Conservation (phyloP, 1,140 invertebrate species). For the Prorops nasuta region DNA sequence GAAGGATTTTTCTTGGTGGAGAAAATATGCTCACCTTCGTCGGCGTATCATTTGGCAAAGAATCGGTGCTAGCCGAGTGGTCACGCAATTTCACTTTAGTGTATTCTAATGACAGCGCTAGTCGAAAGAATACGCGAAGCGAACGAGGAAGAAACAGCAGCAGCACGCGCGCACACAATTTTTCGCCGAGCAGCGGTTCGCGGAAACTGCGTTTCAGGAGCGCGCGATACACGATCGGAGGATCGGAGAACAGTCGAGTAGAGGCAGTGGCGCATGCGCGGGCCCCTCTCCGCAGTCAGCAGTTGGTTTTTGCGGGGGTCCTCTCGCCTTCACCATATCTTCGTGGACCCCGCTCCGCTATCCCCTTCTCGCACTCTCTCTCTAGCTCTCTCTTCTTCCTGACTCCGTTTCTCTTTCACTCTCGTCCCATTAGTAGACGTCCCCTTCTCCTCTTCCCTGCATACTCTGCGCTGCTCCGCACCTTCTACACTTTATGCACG, state of each 20-base stretch:
- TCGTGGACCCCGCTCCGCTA: neutral
- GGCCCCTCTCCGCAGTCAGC: constrained; percentile 10
- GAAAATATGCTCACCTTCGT: neutral
- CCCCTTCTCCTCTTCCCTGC: too few species aligned
- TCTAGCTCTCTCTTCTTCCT: too few species aligned
- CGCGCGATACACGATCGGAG: constrained; percentile 34
- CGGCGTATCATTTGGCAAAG: neutral
- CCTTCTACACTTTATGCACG: too few species aligned
- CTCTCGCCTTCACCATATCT: constrained; percentile 1
- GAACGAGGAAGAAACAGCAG: constrained; percentile 1
- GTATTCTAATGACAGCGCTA: neutral
- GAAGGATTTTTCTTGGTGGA: neutral
- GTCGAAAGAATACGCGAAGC: neutral
- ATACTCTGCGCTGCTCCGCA: too few species aligned
- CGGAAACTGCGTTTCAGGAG: constrained; percentile 55
- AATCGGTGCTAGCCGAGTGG: too few species aligned
- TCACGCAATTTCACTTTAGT: too few species aligned
- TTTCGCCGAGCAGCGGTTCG: constrained; percentile 45
- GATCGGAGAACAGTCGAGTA: constrained; percentile 10
- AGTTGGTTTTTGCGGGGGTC: too few species aligned
- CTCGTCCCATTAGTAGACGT: too few species aligned
- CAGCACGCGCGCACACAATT: constrained; percentile 32
- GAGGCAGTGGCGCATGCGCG: constrained; percentile 32
- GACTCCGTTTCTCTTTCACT: too few species aligned
- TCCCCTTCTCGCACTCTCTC: neutral